Base-by-base conservation (phyloP, 1,140 invertebrate species). In the Aphis craccivora region DNA sequence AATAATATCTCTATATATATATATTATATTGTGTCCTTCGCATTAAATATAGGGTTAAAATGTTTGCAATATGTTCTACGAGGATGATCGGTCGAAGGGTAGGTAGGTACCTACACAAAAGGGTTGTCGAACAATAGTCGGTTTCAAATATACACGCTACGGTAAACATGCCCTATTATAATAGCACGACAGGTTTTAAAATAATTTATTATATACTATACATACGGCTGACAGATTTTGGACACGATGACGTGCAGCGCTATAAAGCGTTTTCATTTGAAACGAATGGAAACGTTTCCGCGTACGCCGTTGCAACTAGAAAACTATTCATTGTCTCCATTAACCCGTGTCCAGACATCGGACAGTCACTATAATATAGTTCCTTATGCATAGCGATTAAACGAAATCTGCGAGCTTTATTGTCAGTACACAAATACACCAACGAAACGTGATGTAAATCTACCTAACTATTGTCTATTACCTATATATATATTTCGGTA, bases 61-160 rank as follows among this genome's bases (percentile, higher is more conserved):
- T 23, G 22, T 37, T 35, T 3, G 53, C 89, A 90, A 90, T 90
- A 90, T 90, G 89, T 90, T 90, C 37, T 37, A 22, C 5, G 37
- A 60, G 37, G 30, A 20, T 14, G 30, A 76, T 76, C 60, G 60
- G 60, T 76, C 60, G 60, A 3, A n/a, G 30, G n/a, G 60, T 76
- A 76, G 60, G 53, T 90, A 22, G 45, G 51, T 9, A 55, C 55
- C n/a, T 76, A 90, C 37, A 37, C 25, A 40, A 90, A 90, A 90
- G 89, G 89, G 89, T 90, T 90, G 35, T 90, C 25, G 89, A 60
- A 90, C 89, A 90, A 90, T 90, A 45, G 89, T 60, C 55, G 37
- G 89, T 90, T 90, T 60, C 55, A 23, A 90, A 90, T 67, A 55
- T 67, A 90, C 53, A 90, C 55, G 35, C 88, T 37, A 84, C 22